A percentile compares a stretch with the other conserved stretches of the same genome.
Conservation (phyloP, 2,888 invertebrate species). For the Eupithecia pulchellata region DNA sequence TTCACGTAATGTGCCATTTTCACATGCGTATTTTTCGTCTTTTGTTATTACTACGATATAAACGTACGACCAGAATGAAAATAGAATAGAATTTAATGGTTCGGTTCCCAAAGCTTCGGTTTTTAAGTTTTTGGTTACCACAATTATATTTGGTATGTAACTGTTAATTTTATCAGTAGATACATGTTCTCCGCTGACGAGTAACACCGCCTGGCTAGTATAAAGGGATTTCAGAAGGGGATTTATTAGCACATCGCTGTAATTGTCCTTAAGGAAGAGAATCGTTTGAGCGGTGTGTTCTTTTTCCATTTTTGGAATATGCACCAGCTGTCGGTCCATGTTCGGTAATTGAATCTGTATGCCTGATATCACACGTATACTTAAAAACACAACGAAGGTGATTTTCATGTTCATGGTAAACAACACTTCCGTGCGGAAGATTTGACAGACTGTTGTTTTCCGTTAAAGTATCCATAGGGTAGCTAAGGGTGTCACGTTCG, state of each 20-base stretch:
- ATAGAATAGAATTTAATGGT: slow-evolving; percentile 22
- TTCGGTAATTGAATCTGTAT: slow-evolving; percentile 31
- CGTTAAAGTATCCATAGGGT: slow-evolving; percentile 13
- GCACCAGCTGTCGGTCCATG: slow-evolving; percentile 4
- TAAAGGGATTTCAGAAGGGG: slow-evolving; percentile 28
- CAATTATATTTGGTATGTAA: slow-evolving; percentile 30
- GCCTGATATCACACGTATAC: slow-evolving; percentile 13
- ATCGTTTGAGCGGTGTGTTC: slow-evolving; percentile 31
- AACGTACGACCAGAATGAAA: slow-evolving; percentile 51
- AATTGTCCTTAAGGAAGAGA: slow-evolving; percentile 25
- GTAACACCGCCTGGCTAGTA: slow-evolving; percentile 32
- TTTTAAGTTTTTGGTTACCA: slow-evolving; percentile 27
- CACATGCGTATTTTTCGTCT: slow-evolving; percentile 48
- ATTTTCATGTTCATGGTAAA: slow-evolving; percentile 26
- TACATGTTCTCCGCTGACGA: slow-evolving; percentile 27
- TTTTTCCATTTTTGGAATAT: slow-evolving; percentile 32
- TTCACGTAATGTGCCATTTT: slow-evolving; percentile 46
- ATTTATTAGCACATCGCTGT: slow-evolving; percentile 25
- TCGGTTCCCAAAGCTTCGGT: slow-evolving; percentile 22
- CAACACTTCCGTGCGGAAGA: slow-evolving; percentile 3
- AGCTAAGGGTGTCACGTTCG: slow-evolving; percentile 5
- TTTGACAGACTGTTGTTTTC: slow-evolving; percentile 24
- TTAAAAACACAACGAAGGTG: slow-evolving; percentile 19
- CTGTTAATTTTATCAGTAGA: background rate
- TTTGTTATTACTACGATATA: slow-evolving; percentile 52